Evolutionary conservation across 2,888 invertebrate species (phyloP).

Genomic region (Mesodorylaimus sp.): DNA sequence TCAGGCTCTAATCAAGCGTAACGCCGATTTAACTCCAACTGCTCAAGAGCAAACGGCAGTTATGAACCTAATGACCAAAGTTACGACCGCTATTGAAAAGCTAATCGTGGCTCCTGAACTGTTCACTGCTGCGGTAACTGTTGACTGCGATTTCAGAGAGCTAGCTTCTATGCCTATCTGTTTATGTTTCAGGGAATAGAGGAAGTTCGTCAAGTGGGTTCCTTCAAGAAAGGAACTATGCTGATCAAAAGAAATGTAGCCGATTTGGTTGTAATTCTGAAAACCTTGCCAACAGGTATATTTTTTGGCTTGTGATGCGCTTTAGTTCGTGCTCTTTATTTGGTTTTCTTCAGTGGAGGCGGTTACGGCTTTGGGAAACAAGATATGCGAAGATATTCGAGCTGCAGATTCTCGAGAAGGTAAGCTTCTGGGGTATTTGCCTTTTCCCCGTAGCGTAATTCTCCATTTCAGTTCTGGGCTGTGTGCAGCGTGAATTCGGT

Average conservation of each 20-base stretch:
- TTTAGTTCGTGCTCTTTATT: background rate
- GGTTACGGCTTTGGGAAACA: conserved; percentile 70
- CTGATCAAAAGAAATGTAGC: conserved; percentile 82
- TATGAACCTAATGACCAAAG: conserved; percentile 74
- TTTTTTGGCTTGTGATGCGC: background rate
- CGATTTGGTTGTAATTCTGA: conserved; percentile 85
- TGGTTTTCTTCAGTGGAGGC: conserved; percentile 50
- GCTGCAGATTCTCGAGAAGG: conserved; percentile 36
- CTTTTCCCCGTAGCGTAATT: conserved; percentile 36
- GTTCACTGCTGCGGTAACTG: conserved; percentile 77
- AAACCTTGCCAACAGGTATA: conserved; percentile 64
- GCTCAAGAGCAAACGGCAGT: conserved; percentile 77
- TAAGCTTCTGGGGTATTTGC: conserved; percentile 23
- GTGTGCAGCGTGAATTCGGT: conserved; percentile 40
- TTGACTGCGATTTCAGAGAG: background rate
- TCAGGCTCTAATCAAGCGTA: conserved; percentile 71
- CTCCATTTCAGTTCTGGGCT: conserved; percentile 14
- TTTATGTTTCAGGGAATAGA: conserved; percentile 52
- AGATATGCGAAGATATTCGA: conserved; percentile 67
- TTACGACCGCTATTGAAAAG: conserved; percentile 82
- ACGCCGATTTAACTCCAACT: conserved; percentile 72
- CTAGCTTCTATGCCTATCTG: background rate
- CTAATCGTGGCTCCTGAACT: conserved; percentile 78
- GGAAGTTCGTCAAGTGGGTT: conserved; percentile 87
- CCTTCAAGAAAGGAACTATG: conserved; percentile 95